phyloP scores from a whole-genome alignment of 1,140 invertebrate species.

The Anoplophora glabripennis region DNA sequence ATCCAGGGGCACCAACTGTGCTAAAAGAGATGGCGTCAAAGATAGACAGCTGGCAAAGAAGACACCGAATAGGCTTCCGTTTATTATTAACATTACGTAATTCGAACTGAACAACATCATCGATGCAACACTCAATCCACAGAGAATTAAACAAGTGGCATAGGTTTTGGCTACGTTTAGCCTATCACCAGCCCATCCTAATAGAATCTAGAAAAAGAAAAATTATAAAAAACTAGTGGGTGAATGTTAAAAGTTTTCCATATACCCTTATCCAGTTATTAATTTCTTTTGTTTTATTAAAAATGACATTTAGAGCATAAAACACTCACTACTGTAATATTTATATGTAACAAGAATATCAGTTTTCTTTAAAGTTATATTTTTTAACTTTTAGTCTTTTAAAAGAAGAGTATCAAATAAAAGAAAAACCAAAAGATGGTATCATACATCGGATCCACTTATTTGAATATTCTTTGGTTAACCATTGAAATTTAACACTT shows the following conservation, averaged over 20 bases:
- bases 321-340: no score
- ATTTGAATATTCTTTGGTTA: no score
- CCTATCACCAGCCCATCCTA: constrained; percentile 89
- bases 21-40: constrained; percentile 81
- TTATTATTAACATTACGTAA: constrained; percentile 57
- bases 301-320: no score
- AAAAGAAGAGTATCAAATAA: no score
- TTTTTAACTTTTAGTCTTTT: no score
- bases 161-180: constrained; percentile 79
- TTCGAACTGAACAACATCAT: constrained; percentile 66
- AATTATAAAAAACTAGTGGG: background rate
- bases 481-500: no score
- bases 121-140: constrained; percentile 66
- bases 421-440: no score
- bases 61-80: constrained; percentile 70
- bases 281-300: no score
- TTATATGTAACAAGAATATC: no score
- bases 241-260: background rate
- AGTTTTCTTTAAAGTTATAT: no score
- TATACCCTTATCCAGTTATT: no score
- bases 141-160: constrained; percentile 69
- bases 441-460: no score
- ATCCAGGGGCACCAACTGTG: constrained; percentile 73
- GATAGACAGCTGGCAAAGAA: constrained; percentile 84
- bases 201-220: constrained; percentile 60